phyloP scores from a whole-genome alignment of 2,888 invertebrate species.

The Deilephila porcellus region DNA sequence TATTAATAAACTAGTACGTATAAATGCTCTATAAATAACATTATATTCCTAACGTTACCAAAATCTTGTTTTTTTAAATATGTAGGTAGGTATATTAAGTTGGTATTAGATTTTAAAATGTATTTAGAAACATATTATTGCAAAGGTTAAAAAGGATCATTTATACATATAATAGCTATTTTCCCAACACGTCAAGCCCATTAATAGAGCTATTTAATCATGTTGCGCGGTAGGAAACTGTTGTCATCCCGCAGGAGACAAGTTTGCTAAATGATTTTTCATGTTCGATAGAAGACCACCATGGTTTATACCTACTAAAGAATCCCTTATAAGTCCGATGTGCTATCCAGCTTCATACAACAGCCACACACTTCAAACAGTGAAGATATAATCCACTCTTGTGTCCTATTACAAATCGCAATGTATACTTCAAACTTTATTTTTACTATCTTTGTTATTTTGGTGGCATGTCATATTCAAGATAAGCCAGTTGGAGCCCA shows the following conservation, averaged over 20 bases:
- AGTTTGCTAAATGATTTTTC: constrained; percentile 60
- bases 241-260: constrained; percentile 45
- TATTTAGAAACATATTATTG: too few species aligned
- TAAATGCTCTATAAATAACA: too few species aligned
- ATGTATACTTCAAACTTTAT: constrained; percentile 34
- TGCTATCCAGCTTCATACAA: constrained; percentile 35
- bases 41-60: too few species aligned
- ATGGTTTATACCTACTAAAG: constrained; percentile 27
- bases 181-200: constrained; percentile 30
- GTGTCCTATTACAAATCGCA: not conserved
- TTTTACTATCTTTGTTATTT: constrained; percentile 48
- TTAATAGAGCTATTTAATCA: constrained; percentile 46
- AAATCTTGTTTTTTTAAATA: too few species aligned
- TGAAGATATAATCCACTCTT: constrained; percentile 24
- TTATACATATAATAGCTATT: not conserved
- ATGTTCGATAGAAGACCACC: constrained; percentile 44
- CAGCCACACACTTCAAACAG: constrained; percentile 33
- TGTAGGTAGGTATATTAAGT: too few species aligned
- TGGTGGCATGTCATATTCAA: constrained; percentile 55
- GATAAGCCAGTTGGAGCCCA: constrained; percentile 60
- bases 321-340: constrained; percentile 39
- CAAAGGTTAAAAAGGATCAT: not conserved
- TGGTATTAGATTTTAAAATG: too few species aligned
- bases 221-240: constrained; percentile 46
- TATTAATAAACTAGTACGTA: too few species aligned